phyloP scores from a whole-genome alignment of 2,113 vertebrate species.

The Promerops cafer region DNA sequence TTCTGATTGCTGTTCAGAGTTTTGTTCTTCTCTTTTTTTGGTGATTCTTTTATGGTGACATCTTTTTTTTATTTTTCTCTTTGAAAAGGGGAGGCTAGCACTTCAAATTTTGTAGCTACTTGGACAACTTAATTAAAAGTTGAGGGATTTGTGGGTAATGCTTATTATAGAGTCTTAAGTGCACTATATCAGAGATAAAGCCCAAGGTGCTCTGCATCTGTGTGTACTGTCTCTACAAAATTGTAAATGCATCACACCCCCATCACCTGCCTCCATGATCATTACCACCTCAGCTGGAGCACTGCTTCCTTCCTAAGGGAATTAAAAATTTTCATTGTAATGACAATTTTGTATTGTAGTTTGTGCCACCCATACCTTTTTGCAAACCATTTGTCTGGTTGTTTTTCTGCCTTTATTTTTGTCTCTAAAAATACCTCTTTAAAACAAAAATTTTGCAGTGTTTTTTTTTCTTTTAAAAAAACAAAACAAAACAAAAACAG shows the following conservation, averaged over 20 bases:
- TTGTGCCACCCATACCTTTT: background rate
- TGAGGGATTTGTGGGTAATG: background rate
- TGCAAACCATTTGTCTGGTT: background rate
- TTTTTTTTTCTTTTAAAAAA: background rate
- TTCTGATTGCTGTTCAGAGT: background rate
- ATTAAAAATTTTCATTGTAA: background rate
- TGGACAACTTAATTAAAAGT: background rate
- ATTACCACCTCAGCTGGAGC: background rate
- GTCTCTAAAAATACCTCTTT: background rate
- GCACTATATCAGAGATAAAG: background rate
- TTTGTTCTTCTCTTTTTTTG: background rate
- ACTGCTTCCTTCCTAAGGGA: background rate
- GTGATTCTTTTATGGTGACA: background rate
- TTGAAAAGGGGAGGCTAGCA: background rate
- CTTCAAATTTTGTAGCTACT: background rate
- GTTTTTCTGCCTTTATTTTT: background rate
- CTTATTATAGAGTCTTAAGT: background rate
- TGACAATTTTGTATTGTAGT: background rate
- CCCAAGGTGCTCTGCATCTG: background rate
- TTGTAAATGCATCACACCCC: background rate
- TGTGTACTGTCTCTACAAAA: accelerated
- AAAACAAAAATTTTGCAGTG: background rate
- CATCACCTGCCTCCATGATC: background rate
- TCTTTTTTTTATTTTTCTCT: background rate
- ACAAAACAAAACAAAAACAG: no score